Base-by-base conservation (phyloP, 2,888 invertebrate species). In the Quadroppia sp. region DNA sequence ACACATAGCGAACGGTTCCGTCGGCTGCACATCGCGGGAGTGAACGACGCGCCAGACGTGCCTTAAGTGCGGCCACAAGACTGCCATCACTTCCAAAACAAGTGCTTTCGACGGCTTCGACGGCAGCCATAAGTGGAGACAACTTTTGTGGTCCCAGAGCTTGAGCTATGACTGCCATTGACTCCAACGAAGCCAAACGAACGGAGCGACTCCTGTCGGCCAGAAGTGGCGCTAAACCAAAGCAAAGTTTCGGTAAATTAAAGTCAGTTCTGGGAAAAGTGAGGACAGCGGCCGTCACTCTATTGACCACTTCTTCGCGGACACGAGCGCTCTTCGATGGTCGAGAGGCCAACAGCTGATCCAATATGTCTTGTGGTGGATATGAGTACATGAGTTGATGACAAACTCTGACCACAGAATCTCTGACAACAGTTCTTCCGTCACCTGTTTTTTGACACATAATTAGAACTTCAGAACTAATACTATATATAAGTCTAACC, bases 261-360 rank as follows among this genome's bases (percentile, higher is more conserved):
- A 90, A 88, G 78, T 90, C 89, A 71, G 88, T 88, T 79, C 90
- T 89, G 1, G 91, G 91, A 81, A 90, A 90, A 40, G 89, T 89
- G 81, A 91, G 86, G 77, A 91, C 82, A 11, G 90, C 88, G 77
- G 89, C 89, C 80, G 91, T 90, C 70, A 90, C 84, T 79, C 90
- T 86, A 82, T 91, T 89, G 11, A 91, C 81, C 0, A 89, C 87
- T 80, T 90, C 89, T 82, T 91, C 90, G 74, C 90, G 84, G 75
- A 89, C 87, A 85, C 88, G 81, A 3, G 84, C 83, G 77, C 84
- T 84, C 75, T 82, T 80, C 76, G 84, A 82, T 15, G 69, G 73
- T 7, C 23, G 15, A 0, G 45, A 9, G 1, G 30, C 1, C 73
- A 84, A 81, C 53, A 87, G 80, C 76, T 84, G 83, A 75, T 84